Percentiles rank a stretch among this genome's conserved stretches.
phyloP scores from a whole-genome alignment of 2,888 invertebrate species.

The Anthrax anthrax region DNA sequence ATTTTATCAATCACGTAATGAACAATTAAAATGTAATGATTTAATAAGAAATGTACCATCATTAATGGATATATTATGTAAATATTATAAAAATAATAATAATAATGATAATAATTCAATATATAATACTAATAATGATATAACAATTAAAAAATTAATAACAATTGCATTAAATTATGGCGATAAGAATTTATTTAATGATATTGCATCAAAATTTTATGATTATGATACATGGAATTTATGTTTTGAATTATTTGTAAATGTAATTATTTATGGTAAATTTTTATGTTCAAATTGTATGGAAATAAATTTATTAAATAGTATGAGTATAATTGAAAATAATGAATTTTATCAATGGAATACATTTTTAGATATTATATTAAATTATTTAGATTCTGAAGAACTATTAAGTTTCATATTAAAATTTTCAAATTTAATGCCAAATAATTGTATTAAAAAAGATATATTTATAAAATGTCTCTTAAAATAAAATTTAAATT shows the following conservation, averaged over 20 bases:
- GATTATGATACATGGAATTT: conserved; percentile 25
- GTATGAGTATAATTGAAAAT: conserved; percentile 24
- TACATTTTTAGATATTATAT: conserved; percentile 27
- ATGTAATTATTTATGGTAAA: conserved; percentile 28
- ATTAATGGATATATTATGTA: conserved; percentile 28
- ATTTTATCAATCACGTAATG: conserved; percentile 33
- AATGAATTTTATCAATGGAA: conserved; percentile 34
- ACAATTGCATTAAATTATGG: conserved; percentile 28
- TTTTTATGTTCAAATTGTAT: conserved; percentile 28
- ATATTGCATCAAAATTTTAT: conserved; percentile 24
- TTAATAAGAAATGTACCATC: conserved; percentile 29
- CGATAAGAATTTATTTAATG: conserved; percentile 25
- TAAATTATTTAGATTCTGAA: conserved; percentile 25
- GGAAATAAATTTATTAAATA: too few species aligned
- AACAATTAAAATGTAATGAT: conserved; percentile 30
- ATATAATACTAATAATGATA: too few species aligned
- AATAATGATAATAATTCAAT: conserved; percentile 20
- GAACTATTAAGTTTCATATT: conserved; percentile 27
- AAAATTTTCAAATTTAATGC: conserved; percentile 31
- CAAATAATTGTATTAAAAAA: conserved; percentile 31
- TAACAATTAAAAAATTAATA: too few species aligned
- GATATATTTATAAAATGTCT: conserved; percentile 32
- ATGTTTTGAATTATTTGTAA: conserved; percentile 31
- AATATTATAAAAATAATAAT: conserved; percentile 22
- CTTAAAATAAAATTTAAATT: conserved; percentile 19